These are phyloP conservation scores for Propithecus coquereli DNA, from an alignment of 2,113 vertebrate genomes.

Conservation along the genomic window DNA sequence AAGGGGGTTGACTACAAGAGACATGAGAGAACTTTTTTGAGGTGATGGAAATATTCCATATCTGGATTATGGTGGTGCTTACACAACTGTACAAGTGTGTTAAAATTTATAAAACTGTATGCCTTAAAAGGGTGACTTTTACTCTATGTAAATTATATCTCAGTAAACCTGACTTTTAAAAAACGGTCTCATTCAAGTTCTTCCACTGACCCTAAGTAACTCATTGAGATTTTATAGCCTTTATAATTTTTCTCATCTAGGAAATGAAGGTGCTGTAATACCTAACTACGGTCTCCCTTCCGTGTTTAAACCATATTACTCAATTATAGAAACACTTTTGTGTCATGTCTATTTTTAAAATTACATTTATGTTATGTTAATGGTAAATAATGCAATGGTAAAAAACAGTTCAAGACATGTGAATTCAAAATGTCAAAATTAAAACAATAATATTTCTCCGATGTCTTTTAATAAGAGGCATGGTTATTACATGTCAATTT, in stretches of 20 bases:
- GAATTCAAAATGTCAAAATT: constrained; percentile 39
- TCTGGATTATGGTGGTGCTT: background rate
- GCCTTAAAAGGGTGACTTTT: background rate
- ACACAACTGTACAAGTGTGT: background rate
- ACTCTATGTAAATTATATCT: background rate
- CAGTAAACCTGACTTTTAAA: background rate
- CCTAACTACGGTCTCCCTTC: background rate
- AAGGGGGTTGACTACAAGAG: background rate
- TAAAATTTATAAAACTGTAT: constrained; percentile 14
- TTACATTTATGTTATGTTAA: constrained; percentile 14
- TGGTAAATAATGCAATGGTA: constrained; percentile 9
- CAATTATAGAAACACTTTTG: background rate
- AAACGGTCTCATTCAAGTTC: background rate
- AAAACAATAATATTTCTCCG: constrained; percentile 16
- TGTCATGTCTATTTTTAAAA: constrained; percentile 3
- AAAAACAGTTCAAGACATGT: background rate
- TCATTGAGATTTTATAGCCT: background rate
- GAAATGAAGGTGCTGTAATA: background rate
- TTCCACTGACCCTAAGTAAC: background rate
- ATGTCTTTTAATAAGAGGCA: constrained; percentile 8
- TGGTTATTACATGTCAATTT: constrained; percentile 14
- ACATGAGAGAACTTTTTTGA: background rate
- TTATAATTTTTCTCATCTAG: background rate
- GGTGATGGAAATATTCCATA: background rate
- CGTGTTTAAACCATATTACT: background rate